Percentiles rank a stretch among this genome's conserved stretches.
These are phyloP conservation scores for Chaetodon auriga DNA, from an alignment of 2,113 vertebrate genomes.

Conservation along the genomic window DNA sequence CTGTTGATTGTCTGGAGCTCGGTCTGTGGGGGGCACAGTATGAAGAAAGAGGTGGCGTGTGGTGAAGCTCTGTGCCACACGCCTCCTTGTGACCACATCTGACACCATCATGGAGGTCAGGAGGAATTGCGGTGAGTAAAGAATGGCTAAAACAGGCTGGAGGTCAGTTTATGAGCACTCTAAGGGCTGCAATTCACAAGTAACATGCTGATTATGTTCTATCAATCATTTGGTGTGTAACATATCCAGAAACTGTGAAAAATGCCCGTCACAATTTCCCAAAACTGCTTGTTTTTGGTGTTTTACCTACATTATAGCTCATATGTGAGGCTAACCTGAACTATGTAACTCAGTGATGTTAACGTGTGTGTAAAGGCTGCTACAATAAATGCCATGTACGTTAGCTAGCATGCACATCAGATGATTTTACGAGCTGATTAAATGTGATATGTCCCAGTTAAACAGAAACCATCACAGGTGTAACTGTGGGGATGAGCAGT, in stretches of 20 bases:
- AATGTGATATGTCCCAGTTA: not conserved
- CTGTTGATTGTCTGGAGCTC: constrained; percentile 67
- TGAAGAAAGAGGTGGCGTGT: not conserved
- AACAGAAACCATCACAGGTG: not conserved
- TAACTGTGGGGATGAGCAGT: not conserved
- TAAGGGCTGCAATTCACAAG: not conserved
- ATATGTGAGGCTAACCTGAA: not conserved
- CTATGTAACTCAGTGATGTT: not conserved
- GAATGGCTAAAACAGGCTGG: not conserved
- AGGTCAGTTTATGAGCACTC: not conserved
- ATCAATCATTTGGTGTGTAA: not conserved
- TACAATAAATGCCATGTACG: not conserved
- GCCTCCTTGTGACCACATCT: not conserved
- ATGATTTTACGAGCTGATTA: too few species aligned
- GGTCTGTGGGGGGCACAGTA: constrained; percentile 4
- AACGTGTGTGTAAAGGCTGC: too few species aligned
- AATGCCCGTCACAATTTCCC: not conserved
- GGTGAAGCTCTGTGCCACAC: constrained; percentile 2
- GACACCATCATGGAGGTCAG: constrained; percentile 29
- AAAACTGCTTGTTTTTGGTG: not conserved
- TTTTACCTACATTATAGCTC: not conserved
- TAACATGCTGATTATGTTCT: not conserved
- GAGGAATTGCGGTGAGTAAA: not conserved
- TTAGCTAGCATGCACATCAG: not conserved
- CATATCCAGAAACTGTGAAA: not conserved